Percentiles rank a stretch among this genome's conserved stretches.
Evolutionary conservation across 1,140 invertebrate species (phyloP).

Genomic region (Melitaea cinxia): DNA sequence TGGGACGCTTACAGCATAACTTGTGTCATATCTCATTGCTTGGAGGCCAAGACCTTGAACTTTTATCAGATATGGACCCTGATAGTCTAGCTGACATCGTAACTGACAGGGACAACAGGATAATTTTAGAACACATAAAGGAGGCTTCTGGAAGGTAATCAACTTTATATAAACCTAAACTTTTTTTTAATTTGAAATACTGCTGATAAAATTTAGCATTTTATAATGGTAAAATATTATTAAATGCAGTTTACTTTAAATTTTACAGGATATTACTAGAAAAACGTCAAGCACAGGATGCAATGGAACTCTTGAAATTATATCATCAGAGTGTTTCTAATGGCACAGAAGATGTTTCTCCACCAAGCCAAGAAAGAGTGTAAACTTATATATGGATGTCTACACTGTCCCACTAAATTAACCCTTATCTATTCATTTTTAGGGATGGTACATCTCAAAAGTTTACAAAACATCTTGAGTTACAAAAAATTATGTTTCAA

Average conservation of each 20-base stretch:
- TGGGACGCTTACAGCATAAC: slow-evolving; percentile 89
- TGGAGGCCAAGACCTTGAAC: slow-evolving; percentile 89
- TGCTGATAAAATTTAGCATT: no score
- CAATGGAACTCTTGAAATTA: slow-evolving; percentile 88
- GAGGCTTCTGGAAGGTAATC: slow-evolving; percentile 89
- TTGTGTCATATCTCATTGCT: slow-evolving; percentile 91
- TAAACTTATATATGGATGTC: slow-evolving; percentile 40
- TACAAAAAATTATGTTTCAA: neutral
- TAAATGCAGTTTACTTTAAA: slow-evolving; percentile 18
- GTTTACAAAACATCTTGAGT: slow-evolving; percentile 66
- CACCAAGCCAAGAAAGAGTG: slow-evolving; percentile 74
- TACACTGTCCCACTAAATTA: slow-evolving; percentile 55
- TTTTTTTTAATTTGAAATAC: no score
- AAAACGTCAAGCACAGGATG: slow-evolving; percentile 91
- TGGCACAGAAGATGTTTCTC: slow-evolving; percentile 74
- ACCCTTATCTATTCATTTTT: slow-evolving; percentile 71
- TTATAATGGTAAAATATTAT: neutral
- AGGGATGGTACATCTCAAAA: slow-evolving; percentile 76
- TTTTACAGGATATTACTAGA: slow-evolving; percentile 85
- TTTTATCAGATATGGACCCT: slow-evolving; percentile 92
- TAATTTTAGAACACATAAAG: slow-evolving; percentile 91
- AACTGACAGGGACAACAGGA: slow-evolving; percentile 87
- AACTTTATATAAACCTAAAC: neutral
- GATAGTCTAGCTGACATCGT: slow-evolving; percentile 90
- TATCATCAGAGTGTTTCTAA: slow-evolving; percentile 81